Evolutionary conservation across 2,113 vertebrate species (phyloP), one percentile per base, ranked within the genome.

Genomic region (cat (Felis catus)): DNA sequence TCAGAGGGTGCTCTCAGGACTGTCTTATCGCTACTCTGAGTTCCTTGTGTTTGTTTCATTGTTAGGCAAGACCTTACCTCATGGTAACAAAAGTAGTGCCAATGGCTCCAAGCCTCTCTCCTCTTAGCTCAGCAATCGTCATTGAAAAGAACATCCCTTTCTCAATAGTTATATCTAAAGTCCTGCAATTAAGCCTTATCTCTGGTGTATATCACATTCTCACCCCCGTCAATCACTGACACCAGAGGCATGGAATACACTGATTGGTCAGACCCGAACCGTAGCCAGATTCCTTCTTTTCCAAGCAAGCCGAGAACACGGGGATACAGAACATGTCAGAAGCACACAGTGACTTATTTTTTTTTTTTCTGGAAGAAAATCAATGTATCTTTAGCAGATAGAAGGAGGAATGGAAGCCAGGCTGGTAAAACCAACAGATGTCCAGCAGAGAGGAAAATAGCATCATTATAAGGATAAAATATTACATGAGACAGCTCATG

Each of bases 391-490:
- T 89, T 23, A 68, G 82, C 36, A 81, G 79, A 78, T 84, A 85
- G 68, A 79, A 65, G n/a, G n/a, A 76, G 33, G 29, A 61, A 70
- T 71, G 65, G 48, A 13, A 90, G 45, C 48, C 10, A 25, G 76
- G 21, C 81, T 88, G 55, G 81, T 70, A 87, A 91, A 85, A 86
- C 39, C 65, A 41, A 61, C 79, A 61, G 71, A 95, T 41, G 70
- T 15, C 82, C 65, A 70, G 61, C 66, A 82, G 61, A 82, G 66
- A 92, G 61, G 79, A 89, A 88, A 96, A 92, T 0, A 51, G 82
- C 81, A 58, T 63, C 41, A 4, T 33, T 74, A 39, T 9, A 4
- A 76, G 31, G 55, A 82, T 36, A 23, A 70, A 83, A 48, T 51
- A 36, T 19, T 61, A 33, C 78, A 18, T 6, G 39, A 55, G 29